Percentiles rank a stretch among this genome's conserved stretches.
These are phyloP conservation scores for Vimba vimba DNA, from an alignment of 2,113 vertebrate genomes.

Conservation along the genomic window DNA sequence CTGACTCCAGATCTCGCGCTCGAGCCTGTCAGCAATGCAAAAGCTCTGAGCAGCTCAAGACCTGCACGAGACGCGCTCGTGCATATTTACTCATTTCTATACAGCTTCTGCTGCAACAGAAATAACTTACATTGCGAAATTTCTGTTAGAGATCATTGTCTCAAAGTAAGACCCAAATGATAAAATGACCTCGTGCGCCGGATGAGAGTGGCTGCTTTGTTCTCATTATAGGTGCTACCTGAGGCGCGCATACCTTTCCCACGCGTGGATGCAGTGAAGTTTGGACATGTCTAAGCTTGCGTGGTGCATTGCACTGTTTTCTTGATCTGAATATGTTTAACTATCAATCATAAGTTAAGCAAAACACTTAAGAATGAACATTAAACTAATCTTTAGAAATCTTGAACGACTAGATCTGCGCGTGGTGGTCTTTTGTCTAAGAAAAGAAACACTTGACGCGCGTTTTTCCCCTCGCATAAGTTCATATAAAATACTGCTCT, in stretches of 20 bases:
- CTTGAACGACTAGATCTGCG: not conserved
- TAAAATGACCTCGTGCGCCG: not conserved
- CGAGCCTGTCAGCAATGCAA: no score
- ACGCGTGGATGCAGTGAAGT: conserved; percentile 2
- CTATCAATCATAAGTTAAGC: not conserved
- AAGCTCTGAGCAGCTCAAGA: no score
- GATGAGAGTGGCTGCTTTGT: conserved; percentile 16
- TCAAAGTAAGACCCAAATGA: not conserved
- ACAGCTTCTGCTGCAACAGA: not conserved
- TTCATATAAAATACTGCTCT: not conserved
- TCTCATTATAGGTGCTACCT: conserved; percentile 5
- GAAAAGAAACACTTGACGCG: not conserved
- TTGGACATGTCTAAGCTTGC: conserved; percentile 27
- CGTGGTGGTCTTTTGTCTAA: not conserved
- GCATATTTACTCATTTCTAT: not conserved
- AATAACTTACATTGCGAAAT: not conserved
- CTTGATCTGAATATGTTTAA: not conserved
- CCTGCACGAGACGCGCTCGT: not conserved
- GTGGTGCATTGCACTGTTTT: not conserved
- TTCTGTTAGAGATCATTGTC: not conserved
- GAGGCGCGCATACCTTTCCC: conserved; percentile 34
- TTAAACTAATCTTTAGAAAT: not conserved
- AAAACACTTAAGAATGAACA: not conserved
- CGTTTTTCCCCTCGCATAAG: no score
- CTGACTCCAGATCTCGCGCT: not conserved